Evolutionary conservation across 2,797 vertebrate species (phyloP).

Genomic region (Typhlichthys subterraneus): DNA sequence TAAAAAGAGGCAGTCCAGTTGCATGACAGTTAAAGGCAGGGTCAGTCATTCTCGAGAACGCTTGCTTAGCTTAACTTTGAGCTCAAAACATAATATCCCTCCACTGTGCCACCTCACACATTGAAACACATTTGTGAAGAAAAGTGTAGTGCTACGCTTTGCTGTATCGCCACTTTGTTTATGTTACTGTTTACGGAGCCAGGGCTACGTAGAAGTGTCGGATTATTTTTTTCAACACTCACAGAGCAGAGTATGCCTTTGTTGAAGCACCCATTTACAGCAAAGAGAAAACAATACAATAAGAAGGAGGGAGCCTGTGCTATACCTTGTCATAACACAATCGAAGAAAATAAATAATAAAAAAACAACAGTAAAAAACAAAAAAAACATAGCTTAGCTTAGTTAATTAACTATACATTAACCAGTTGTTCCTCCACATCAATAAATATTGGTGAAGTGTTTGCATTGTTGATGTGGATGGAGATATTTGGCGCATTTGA

Average conservation of each 20-base stretch:
- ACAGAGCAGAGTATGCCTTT: conserved; percentile 17
- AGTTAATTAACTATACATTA: conserved; percentile 67
- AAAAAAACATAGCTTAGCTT: conserved; percentile 57
- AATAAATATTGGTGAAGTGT: conserved; percentile 83
- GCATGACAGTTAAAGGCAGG: neutral
- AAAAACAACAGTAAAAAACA: conserved; percentile 21
- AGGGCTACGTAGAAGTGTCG: too few relatives aligned
- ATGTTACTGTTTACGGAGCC: too few relatives aligned
- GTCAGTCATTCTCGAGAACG: too few relatives aligned
- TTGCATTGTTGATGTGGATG: conserved; percentile 50
- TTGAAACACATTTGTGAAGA: too few relatives aligned
- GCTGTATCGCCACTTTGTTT: too few relatives aligned
- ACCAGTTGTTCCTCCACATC: conserved; percentile 79
- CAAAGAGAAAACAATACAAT: conserved; percentile 37
- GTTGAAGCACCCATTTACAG: conserved; percentile 70
- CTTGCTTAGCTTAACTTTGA: too few relatives aligned
- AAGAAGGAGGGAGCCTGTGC: conserved; percentile 39
- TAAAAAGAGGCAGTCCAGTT: neutral
- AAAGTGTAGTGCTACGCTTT: too few relatives aligned
- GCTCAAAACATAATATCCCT: too few relatives aligned
- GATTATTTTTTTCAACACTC: too few relatives aligned
- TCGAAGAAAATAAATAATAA: conserved; percentile 32
- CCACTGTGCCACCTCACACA: too few relatives aligned
- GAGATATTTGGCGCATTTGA: neutral
- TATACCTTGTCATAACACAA: conserved; percentile 55